These are phyloP conservation scores for Sebastes matsubarae DNA, from an alignment of 2,797 vertebrate genomes.

Conservation along the genomic window DNA sequence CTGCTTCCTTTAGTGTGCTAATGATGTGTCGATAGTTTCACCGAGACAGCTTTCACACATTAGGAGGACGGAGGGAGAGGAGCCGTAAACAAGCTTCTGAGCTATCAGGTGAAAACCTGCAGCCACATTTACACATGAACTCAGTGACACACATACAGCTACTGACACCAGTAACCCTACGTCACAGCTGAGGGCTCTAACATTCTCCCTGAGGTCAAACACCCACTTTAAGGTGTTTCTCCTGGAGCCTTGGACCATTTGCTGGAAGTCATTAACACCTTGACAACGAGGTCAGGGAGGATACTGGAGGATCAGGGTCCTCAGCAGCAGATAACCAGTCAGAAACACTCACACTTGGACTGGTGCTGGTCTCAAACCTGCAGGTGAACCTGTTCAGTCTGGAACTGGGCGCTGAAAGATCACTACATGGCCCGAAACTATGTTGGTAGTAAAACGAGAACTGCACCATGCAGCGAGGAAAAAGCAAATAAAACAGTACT, in stretches of 20 bases:
- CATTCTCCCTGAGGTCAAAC: not conserved
- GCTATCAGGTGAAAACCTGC: constrained; percentile 1
- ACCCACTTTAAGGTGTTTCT: not conserved
- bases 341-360: not conserved
- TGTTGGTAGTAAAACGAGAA: too few relatives aligned
- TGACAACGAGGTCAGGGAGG: not conserved
- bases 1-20: constrained; percentile 26
- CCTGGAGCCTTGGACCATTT: not conserved
- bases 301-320: too few relatives aligned
- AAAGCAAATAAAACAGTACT: too few relatives aligned
- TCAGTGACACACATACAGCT: not conserved
- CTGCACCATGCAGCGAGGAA: too few relatives aligned
- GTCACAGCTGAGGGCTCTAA: not conserved
- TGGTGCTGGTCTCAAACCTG: not conserved
- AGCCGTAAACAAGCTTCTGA: not conserved
- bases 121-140: constrained; percentile 8
- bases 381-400: not conserved
- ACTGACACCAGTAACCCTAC: not conserved
- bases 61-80: not conserved
- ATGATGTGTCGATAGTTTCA: not conserved
- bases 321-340: not conserved
- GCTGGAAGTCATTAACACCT: too few relatives aligned
- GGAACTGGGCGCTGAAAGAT: not conserved
- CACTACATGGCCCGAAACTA: not conserved
- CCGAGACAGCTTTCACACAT: constrained; percentile 11